A percentile compares a stretch with the other conserved stretches of the same genome.
Conservation (phyloP, 2,113 vertebrate species). For the Alces alces region DNA sequence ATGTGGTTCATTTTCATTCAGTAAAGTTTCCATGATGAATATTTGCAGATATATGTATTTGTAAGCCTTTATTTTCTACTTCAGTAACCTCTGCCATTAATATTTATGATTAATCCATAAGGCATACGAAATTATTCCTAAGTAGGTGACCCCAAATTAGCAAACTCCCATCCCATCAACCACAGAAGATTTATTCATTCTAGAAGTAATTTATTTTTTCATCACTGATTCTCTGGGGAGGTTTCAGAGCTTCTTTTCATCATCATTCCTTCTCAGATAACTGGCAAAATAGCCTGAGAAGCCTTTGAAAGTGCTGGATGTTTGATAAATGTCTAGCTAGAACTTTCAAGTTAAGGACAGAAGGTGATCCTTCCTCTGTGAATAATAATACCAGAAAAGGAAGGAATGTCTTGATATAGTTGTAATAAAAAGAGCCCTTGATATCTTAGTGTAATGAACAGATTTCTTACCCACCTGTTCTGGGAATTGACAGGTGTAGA, state of each 20-base stretch:
- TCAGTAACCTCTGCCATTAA: constrained; percentile 26
- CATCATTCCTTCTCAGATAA: constrained; percentile 7
- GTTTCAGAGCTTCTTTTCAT: constrained; percentile 31
- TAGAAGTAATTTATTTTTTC: neutral
- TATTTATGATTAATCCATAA: constrained; percentile 48
- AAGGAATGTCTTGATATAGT: neutral
- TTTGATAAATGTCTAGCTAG: constrained; percentile 56
- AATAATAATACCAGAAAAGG: constrained; percentile 24
- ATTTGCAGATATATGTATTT: constrained; percentile 44
- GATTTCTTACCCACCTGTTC: neutral
- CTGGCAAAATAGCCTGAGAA: constrained; percentile 19
- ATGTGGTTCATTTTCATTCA: neutral
- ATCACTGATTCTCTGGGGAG: constrained; percentile 15
- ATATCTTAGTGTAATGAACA: constrained; percentile 4
- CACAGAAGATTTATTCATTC: constrained; percentile 11
- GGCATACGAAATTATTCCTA: neutral
- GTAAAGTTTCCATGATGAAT: neutral
- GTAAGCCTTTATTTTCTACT: constrained; percentile 39
- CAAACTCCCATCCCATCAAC: constrained; percentile 12
- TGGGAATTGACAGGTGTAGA: neutral
- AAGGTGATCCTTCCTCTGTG: constrained; percentile 35
- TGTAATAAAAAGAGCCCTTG: neutral
- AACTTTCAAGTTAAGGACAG: constrained; percentile 35
- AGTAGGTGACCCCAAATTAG: constrained; percentile 36
- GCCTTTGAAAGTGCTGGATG: constrained; percentile 23